Percentiles rank a stretch among this genome's conserved stretches.
phyloP scores from a whole-genome alignment of 2,888 invertebrate genomes.

The Pseudeuparius sepicola region DNA sequence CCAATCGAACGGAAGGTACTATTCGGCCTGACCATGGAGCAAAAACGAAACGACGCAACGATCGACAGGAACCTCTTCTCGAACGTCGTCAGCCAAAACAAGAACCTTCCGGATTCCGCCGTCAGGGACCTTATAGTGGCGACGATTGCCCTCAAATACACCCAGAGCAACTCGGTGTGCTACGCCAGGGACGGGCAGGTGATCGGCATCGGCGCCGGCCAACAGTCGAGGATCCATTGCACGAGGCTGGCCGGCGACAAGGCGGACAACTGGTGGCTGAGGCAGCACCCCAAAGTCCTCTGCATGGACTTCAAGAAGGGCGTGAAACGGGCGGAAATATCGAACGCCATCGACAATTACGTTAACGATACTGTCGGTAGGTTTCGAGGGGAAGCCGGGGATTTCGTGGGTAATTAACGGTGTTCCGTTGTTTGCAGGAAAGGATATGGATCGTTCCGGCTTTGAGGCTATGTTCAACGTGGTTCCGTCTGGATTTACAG shows the following conservation, averaged over 20 bases:
- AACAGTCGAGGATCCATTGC: slow-evolving; percentile 97
- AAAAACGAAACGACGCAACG: slow-evolving; percentile 78
- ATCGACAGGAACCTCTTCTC: slow-evolving; percentile 69
- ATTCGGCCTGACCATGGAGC: slow-evolving; percentile 77
- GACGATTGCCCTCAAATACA: slow-evolving; percentile 92
- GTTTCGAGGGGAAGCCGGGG: too few species aligned
- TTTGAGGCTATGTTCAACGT: slow-evolving; percentile 68
- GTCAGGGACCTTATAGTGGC: slow-evolving; percentile 89
- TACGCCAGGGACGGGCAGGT: slow-evolving; percentile 88
- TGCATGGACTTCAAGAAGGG: slow-evolving; percentile 76
- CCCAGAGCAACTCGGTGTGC: slow-evolving; percentile 97
- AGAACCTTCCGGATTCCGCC: slow-evolving; percentile 59
- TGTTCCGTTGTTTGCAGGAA: too few species aligned
- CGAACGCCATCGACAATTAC: slow-evolving; percentile 93
- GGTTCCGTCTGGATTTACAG: slow-evolving; percentile 61
- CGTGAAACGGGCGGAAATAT: slow-evolving; percentile 81
- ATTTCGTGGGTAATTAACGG: too few species aligned
- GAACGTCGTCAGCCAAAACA: slow-evolving; percentile 68
- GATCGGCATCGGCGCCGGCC: slow-evolving; percentile 94
- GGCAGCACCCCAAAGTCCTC: slow-evolving; percentile 81
- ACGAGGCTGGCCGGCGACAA: slow-evolving; percentile 94
- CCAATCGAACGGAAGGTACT: slow-evolving; percentile 72
- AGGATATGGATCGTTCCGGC: slow-evolving; percentile 68
- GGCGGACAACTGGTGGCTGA: slow-evolving; percentile 96
- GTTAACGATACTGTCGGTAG: slow-evolving; percentile 82